A percentile compares a stretch with the other conserved stretches of the same genome.
Conservation (phyloP, 1,140 invertebrate species). For the Drosophila simulans region DNA sequence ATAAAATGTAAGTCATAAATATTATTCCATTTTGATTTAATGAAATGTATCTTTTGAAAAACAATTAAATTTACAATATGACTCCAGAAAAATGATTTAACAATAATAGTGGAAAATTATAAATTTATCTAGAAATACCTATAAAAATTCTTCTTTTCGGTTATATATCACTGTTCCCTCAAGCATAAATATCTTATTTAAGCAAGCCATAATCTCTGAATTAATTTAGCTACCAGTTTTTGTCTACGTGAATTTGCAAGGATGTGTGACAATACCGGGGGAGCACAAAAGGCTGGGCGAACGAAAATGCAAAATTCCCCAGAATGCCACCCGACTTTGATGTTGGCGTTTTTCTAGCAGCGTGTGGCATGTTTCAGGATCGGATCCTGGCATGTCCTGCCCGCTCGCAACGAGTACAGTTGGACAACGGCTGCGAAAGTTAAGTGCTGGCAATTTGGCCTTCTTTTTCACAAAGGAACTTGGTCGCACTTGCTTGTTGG, state of each 20-base stretch:
- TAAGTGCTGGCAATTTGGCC: slow-evolving; percentile 73
- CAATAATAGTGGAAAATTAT: no score
- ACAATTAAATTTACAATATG: no score
- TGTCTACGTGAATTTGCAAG: neutral
- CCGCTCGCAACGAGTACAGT: slow-evolving; percentile 62
- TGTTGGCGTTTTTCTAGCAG: slow-evolving; percentile 43
- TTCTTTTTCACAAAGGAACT: slow-evolving; percentile 53
- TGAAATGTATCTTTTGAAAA: no score
- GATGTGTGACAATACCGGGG: neutral
- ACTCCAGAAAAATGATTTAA: no score
- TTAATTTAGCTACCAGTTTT: slow-evolving; percentile 14
- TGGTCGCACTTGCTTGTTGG: slow-evolving; percentile 17
- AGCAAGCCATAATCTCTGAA: slow-evolving; percentile 3
- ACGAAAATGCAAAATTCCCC: slow-evolving; percentile 24
- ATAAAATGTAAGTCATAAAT: no score
- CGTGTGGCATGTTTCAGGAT: slow-evolving; percentile 37
- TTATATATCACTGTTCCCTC: no score
- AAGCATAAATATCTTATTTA: no score
- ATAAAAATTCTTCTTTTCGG: no score
- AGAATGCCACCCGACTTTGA: slow-evolving; percentile 45
- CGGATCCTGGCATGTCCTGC: slow-evolving; percentile 40
- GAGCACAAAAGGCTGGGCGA: slow-evolving; percentile 7
- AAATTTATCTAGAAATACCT: no score
- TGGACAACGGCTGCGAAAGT: slow-evolving; percentile 57
- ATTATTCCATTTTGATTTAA: no score